These are phyloP conservation scores for Drosophila miranda DNA, from an alignment of 1,140 invertebrate species.

Conservation along the genomic window DNA sequence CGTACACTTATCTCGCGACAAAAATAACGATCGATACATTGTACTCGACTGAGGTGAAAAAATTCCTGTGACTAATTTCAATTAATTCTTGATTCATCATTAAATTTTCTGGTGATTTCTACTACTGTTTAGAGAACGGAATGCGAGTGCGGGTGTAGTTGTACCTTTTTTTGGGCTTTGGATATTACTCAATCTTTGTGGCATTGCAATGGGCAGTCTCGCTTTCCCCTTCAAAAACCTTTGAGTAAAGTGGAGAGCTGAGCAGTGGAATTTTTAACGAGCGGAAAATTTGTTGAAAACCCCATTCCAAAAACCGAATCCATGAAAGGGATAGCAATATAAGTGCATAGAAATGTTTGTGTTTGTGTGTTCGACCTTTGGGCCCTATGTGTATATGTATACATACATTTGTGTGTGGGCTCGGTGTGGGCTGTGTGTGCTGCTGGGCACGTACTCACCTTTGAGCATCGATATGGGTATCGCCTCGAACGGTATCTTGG, in stretches of 20 bases:
- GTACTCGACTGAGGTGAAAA: too few species aligned
- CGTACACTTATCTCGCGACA: too few species aligned
- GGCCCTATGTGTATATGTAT: conserved; percentile 4
- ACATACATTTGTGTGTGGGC: too few species aligned
- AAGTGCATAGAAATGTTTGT: conserved; percentile 42
- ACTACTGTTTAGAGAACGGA: too few species aligned
- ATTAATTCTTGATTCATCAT: too few species aligned
- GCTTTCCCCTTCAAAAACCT: conserved; percentile 61
- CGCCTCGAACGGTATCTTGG: conserved; percentile 85
- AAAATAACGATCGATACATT: too few species aligned
- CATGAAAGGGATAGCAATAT: conserved; percentile 39
- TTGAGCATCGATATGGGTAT: conserved; percentile 84
- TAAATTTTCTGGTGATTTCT: too few species aligned
- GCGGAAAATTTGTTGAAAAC: conserved; percentile 62
- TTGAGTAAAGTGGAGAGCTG: conserved; percentile 16
- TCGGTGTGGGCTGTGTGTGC: conserved; percentile 12
- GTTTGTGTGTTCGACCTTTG: conserved; percentile 38
- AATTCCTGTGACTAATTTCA: too few species aligned
- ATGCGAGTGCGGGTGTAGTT: too few species aligned
- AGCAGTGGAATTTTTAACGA: conserved; percentile 58
- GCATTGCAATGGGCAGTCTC: conserved; percentile 1
- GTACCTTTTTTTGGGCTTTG: too few species aligned
- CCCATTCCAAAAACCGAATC: conserved; percentile 10
- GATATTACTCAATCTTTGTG: conserved; percentile 1
- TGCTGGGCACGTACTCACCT: conserved; percentile 70